These are phyloP conservation scores for Thunnus thynnus DNA, from an alignment of 2,113 vertebrate genomes.

Conservation along the genomic window DNA sequence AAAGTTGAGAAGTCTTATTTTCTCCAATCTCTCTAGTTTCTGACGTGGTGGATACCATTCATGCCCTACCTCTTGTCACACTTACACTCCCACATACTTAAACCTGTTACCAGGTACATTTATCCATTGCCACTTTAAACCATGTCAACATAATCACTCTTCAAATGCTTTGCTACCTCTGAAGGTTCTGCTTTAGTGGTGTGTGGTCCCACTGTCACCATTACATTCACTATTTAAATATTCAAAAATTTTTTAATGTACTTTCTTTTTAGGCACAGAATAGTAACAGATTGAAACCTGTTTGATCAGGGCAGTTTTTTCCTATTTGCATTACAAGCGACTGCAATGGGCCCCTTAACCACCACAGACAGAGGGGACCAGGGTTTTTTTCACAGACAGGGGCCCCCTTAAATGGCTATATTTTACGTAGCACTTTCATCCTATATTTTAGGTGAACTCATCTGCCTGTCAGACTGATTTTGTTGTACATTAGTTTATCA, in stretches of 20 bases:
- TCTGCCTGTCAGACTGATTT: too few species aligned
- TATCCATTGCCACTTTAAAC: slow-evolving; percentile 5
- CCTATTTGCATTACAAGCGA: too few species aligned
- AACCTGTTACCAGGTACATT: background rate
- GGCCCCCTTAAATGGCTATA: too few species aligned
- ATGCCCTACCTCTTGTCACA: background rate
- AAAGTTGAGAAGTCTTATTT: background rate
- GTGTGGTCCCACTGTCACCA: background rate
- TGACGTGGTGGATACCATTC: background rate
- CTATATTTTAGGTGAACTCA: too few species aligned
- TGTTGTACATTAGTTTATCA: too few species aligned
- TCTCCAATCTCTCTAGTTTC: background rate
- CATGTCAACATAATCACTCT: slow-evolving; percentile 3
- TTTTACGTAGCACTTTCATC: too few species aligned
- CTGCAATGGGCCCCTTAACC: too few species aligned
- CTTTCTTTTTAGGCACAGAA: background rate
- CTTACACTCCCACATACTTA: background rate
- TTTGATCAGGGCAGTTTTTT: too few species aligned
- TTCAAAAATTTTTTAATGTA: background rate
- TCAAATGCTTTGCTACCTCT: slow-evolving; percentile 12
- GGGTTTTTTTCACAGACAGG: too few species aligned
- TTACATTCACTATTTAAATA: background rate
- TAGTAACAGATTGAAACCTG: too few species aligned
- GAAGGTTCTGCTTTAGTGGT: slow-evolving; percentile 1
- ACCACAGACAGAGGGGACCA: too few species aligned